Conservation (phyloP, 2,888 invertebrate species). For the Pyrocoelia pectoralis region DNA sequence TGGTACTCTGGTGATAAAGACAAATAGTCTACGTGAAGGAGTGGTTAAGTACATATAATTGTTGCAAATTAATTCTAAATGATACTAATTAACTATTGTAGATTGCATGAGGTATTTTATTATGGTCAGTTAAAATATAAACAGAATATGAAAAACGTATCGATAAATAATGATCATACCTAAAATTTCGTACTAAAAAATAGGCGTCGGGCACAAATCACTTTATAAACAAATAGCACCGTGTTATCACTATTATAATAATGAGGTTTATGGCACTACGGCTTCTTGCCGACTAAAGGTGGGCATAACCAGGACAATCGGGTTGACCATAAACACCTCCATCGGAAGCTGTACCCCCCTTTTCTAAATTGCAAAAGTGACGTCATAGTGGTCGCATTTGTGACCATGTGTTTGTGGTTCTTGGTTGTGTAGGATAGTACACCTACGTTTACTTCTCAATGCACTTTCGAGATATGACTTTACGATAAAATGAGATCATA, state of each 20-base stretch:
- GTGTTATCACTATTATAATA: slow-evolving; percentile 23
- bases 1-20: no score
- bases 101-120: no score
- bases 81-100: background rate
- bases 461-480: slow-evolving; percentile 5
- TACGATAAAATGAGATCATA: background rate
- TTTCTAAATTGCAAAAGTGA: slow-evolving; percentile 22
- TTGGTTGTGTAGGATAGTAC: slow-evolving; percentile 16
- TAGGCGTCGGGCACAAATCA: slow-evolving; percentile 19
- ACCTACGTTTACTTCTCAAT: slow-evolving; percentile 17
- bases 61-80: background rate
- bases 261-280: slow-evolving; percentile 34
- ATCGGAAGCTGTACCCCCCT: slow-evolving; percentile 23
- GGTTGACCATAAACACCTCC: slow-evolving; percentile 34
- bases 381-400: slow-evolving; percentile 26
- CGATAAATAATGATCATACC: background rate
- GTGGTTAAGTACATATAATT: no score
- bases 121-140: no score
- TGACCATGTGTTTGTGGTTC: slow-evolving; percentile 17
- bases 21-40: no score
- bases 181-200: background rate
- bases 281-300: slow-evolving; percentile 33
- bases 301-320: slow-evolving; percentile 27
- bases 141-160: no score
- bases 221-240: slow-evolving; percentile 23